Evolutionary conservation across 2,113 vertebrate genomes (phyloP).

Genomic region (Baryphthengus martii): DNA sequence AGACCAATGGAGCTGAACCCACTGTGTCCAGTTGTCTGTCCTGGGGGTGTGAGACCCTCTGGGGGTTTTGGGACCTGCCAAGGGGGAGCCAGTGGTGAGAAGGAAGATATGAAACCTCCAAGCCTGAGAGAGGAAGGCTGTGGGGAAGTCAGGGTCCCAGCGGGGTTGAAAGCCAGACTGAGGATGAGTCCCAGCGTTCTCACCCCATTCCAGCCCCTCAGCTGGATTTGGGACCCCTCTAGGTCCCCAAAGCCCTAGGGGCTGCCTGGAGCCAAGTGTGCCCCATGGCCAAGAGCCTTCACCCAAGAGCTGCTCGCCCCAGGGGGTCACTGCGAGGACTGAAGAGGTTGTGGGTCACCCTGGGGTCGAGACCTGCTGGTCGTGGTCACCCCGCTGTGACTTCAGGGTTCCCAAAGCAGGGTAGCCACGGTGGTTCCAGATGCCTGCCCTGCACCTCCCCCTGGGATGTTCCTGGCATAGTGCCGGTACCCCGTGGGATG

Average conservation of each 20-base stretch:
- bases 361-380: neutral
- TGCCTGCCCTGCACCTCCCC: neutral
- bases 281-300: neutral
- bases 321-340: neutral
- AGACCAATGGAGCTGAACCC: neutral
- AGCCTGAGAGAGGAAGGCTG: neutral
- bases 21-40: neutral
- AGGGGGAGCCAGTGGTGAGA: too few relatives aligned
- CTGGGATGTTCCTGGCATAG: neutral
- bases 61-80: neutral
- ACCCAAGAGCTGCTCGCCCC: neutral
- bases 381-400: neutral
- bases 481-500: too few relatives aligned
- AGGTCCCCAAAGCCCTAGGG: neutral
- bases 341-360: neutral
- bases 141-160: neutral
- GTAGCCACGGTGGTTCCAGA: too few relatives aligned
- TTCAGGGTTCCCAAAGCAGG: fast-evolving
- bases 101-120: neutral
- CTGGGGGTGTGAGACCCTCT: neutral
- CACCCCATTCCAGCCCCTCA: fast-evolving
- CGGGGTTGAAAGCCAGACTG: neutral
- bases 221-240: neutral
- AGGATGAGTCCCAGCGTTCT: neutral
- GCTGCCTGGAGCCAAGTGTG: too few relatives aligned